A percentile compares a stretch with the other conserved stretches of the same genome.
Conservation (phyloP, 2,113 vertebrate genomes). For the Podocnemis expansa region DNA sequence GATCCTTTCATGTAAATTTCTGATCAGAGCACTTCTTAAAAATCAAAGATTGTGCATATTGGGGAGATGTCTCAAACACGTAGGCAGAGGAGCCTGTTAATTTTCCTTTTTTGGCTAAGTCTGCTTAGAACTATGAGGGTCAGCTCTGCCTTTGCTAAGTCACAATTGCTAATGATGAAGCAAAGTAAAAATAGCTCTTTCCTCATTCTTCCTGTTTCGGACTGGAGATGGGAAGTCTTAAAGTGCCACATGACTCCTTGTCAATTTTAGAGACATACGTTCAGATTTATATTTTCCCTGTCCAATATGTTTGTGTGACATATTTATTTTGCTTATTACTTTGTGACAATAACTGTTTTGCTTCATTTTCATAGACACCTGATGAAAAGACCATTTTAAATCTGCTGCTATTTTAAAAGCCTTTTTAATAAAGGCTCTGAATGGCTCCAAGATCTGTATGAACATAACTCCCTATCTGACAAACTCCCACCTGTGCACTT, state of each 20-base stretch:
- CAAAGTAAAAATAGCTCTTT: background rate
- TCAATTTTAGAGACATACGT: background rate
- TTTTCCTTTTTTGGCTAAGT: slow-evolving; percentile 15
- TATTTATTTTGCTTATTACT: background rate
- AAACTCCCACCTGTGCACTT: background rate
- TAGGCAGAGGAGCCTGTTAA: background rate
- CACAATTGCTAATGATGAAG: background rate
- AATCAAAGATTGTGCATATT: slow-evolving; percentile 19
- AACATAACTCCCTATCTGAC: background rate
- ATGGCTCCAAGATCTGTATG: rapidly evolving
- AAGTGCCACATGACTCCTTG: too few species aligned
- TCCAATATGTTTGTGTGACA: background rate
- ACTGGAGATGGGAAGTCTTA: background rate
- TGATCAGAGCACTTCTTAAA: background rate
- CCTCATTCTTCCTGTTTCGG: background rate
- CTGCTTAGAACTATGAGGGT: background rate
- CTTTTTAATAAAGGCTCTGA: background rate
- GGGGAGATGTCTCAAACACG: background rate
- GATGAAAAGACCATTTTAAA: slow-evolving; percentile 19
- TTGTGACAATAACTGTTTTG: background rate
- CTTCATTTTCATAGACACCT: slow-evolving; percentile 4
- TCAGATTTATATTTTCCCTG: background rate
- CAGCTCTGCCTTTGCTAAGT: background rate
- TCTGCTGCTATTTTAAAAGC: background rate
- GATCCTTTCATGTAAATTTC: background rate